A percentile compares a stretch with the other conserved stretches of the same genome.
Conservation (phyloP, 2,888 invertebrate species). For the Oeneis ivallda region DNA sequence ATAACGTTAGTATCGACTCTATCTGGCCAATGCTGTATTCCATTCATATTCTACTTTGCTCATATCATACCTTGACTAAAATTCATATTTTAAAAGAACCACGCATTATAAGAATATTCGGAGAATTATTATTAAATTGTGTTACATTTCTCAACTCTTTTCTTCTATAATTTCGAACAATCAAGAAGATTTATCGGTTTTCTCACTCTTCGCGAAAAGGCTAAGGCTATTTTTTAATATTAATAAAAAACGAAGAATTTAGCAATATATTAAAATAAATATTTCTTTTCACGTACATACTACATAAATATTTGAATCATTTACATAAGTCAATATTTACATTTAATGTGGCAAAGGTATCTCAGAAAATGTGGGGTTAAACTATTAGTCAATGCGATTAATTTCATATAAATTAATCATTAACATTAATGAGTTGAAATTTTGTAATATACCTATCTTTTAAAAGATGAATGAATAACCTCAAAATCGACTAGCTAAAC, state of each 20-base stretch:
- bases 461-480: not conserved
- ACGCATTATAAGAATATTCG: not conserved
- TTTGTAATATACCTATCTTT: not conserved
- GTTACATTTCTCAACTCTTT: not conserved
- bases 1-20: slow-evolving; percentile 10
- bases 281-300: slow-evolving; percentile 2
- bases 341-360: not conserved
- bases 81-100: not conserved
- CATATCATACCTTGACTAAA: not conserved
- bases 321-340: slow-evolving; percentile 10
- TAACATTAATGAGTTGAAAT: not conserved
- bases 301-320: not conserved
- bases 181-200: not conserved
- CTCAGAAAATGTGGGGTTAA: not conserved
- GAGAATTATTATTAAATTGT: not conserved
- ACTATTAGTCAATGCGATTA: not conserved
- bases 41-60: slow-evolving; percentile 6
- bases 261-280: slow-evolving; percentile 20
- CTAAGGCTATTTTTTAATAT: slow-evolving; percentile 4
- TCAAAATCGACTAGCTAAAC: not conserved
- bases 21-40: not conserved
- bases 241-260: slow-evolving; percentile 8
- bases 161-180: slow-evolving; percentile 5
- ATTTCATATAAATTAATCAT: not conserved
- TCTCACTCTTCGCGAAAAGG: slow-evolving; percentile 20